Conservation (phyloP, 35 echinoderm and acorn worm species). For the Acanthaster planci region DNA sequence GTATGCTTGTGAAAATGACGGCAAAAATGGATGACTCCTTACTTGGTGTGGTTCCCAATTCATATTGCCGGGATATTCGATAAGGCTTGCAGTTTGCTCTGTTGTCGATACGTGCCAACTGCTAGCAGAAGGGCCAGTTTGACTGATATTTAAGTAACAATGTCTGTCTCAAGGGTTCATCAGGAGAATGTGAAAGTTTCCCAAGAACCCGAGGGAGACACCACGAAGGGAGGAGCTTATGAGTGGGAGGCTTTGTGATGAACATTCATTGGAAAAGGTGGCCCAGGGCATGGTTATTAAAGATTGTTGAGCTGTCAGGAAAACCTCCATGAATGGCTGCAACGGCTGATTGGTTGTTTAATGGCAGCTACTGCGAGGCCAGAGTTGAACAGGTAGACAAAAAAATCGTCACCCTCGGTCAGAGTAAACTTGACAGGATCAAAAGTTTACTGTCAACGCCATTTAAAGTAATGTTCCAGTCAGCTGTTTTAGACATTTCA, state of each 20-base stretch:
- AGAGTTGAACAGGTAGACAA: conserved; percentile 2
- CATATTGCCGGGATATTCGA: too few relatives aligned
- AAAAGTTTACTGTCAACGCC: background rate
- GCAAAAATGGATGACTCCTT: too few relatives aligned
- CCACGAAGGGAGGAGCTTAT: conserved; percentile 39
- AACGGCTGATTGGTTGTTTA: conserved; percentile 55
- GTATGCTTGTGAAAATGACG: too few relatives aligned
- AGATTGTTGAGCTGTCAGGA: conserved; percentile 18
- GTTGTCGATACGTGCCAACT: too few relatives aligned
- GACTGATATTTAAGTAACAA: too few relatives aligned
- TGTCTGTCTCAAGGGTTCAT: too few relatives aligned
- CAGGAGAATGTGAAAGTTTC: background rate
- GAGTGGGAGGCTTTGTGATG: background rate
- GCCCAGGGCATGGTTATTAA: background rate
- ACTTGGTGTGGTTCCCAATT: too few relatives aligned
- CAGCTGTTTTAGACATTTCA: background rate
- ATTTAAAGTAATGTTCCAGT: too few relatives aligned
- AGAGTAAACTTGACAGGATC: background rate
- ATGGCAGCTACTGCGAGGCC: background rate
- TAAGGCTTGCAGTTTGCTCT: too few relatives aligned
- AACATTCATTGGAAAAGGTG: conserved; percentile 21
- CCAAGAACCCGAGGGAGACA: conserved; percentile 21
- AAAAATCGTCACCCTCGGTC: background rate
- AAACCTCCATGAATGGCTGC: conserved; percentile 48
- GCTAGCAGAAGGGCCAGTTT: too few relatives aligned